phyloP scores from a whole-genome alignment of 2,113 vertebrate species.

The Malurus cyaneus region DNA sequence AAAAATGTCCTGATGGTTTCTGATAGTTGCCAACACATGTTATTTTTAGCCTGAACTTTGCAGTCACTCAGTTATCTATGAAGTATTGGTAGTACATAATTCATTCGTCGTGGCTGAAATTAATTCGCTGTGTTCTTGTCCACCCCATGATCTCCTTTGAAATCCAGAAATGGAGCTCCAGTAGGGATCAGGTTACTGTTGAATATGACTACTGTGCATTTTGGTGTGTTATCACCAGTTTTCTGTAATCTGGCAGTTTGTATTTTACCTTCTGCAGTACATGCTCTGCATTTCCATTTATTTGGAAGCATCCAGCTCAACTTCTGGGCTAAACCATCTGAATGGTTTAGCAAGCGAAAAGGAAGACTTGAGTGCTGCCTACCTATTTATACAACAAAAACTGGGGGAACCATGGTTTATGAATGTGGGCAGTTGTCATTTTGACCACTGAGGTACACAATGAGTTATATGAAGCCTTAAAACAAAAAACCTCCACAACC shows the following conservation, averaged over 20 bases:
- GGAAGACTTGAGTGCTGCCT: background rate
- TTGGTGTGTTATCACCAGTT: background rate
- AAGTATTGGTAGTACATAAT: background rate
- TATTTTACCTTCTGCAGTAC: background rate
- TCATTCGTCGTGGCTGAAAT: background rate
- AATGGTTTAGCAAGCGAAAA: background rate
- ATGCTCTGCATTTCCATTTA: accelerated
- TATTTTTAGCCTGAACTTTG: slow-evolving; percentile 28
- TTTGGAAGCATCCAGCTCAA: background rate
- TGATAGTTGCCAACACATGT: background rate
- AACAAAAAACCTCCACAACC: background rate
- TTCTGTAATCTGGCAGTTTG: background rate
- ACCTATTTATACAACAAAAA: background rate
- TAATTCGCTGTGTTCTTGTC: background rate
- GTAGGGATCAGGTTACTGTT: background rate
- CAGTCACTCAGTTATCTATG: background rate
- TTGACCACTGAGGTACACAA: background rate
- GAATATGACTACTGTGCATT: background rate
- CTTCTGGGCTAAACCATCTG: background rate
- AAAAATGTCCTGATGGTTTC: background rate
- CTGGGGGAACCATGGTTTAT: background rate
- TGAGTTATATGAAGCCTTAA: background rate
- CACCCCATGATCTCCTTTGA: background rate
- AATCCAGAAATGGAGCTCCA: background rate
- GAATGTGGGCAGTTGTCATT: background rate